These are phyloP conservation scores for Spicauda simplicius DNA, from an alignment of 2,888 invertebrate genomes.

Conservation along the genomic window DNA sequence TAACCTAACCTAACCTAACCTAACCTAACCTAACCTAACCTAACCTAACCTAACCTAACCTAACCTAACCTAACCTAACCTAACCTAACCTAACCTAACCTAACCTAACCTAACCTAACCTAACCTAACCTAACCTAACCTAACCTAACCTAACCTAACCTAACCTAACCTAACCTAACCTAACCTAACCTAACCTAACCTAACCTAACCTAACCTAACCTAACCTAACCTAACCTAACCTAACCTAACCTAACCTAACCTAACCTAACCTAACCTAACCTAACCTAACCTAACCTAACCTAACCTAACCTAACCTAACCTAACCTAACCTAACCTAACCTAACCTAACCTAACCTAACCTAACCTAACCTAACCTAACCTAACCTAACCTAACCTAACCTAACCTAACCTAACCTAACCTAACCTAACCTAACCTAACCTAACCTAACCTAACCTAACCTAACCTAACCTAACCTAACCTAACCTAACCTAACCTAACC, in stretches of 20 bases:
- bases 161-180: slow-evolving; percentile 47
- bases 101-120: slow-evolving; percentile 47
- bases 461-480: slow-evolving; percentile 47
- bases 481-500: slow-evolving; percentile 47
- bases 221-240: slow-evolving; percentile 46
- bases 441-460: slow-evolving; percentile 47
- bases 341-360: slow-evolving; percentile 47
- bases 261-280: slow-evolving; percentile 47
- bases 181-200: slow-evolving; percentile 47
- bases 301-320: slow-evolving; percentile 47
- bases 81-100: slow-evolving; percentile 47
- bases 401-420: slow-evolving; percentile 47
- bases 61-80: slow-evolving; percentile 47
- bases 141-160: slow-evolving; percentile 47
- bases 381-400: slow-evolving; percentile 47
- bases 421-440: slow-evolving; percentile 46
- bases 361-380: slow-evolving; percentile 47
- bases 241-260: slow-evolving; percentile 47
- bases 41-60: slow-evolving; percentile 47
- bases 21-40: slow-evolving; percentile 46
- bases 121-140: slow-evolving; percentile 46
- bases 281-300: slow-evolving; percentile 47
- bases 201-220: slow-evolving; percentile 47
- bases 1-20: slow-evolving; percentile 47
- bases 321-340: slow-evolving; percentile 46